Evolutionary conservation across 2,797 vertebrate species (phyloP).

Genomic region (Poeciliopsis paucimaculata): DNA sequence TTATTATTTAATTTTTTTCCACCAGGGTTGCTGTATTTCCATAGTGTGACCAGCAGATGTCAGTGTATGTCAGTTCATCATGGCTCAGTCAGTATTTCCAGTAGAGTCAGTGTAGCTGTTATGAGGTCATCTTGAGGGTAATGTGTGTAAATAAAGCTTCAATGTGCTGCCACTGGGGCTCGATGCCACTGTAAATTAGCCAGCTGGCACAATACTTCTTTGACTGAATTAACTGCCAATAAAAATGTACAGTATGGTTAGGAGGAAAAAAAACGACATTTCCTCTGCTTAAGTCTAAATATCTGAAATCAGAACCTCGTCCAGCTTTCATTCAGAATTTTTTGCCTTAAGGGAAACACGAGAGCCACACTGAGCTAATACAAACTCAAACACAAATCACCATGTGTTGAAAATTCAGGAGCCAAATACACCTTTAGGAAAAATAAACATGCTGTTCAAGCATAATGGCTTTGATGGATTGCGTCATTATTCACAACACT

Average conservation of each 20-base stretch:
- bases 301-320: constrained; percentile 8
- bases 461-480: constrained; percentile 26
- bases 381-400: constrained; percentile 22
- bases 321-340: constrained; percentile 11
- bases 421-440: constrained; percentile 23
- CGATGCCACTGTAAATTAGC: constrained; percentile 7
- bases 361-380: constrained; percentile 26
- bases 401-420: constrained; percentile 30
- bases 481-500: constrained; percentile 34
- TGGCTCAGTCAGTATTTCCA: background rate
- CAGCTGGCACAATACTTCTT: background rate
- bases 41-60: constrained; percentile 64
- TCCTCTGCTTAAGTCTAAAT: background rate
- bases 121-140: constrained; percentile 36
- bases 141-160: constrained; percentile 21
- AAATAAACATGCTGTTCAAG: constrained; percentile 22
- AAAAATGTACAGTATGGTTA: background rate
- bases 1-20: background rate
- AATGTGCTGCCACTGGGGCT: background rate
- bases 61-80: constrained; percentile 51
- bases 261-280: background rate
- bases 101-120: constrained; percentile 2
- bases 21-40: constrained; percentile 1
- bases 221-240: background rate
- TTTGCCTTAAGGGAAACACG: constrained; percentile 6